Evolutionary conservation across 2,888 invertebrate genomes (phyloP), one percentile per base, ranked within the genome.

Genomic region (Tenthredo notha): DNA sequence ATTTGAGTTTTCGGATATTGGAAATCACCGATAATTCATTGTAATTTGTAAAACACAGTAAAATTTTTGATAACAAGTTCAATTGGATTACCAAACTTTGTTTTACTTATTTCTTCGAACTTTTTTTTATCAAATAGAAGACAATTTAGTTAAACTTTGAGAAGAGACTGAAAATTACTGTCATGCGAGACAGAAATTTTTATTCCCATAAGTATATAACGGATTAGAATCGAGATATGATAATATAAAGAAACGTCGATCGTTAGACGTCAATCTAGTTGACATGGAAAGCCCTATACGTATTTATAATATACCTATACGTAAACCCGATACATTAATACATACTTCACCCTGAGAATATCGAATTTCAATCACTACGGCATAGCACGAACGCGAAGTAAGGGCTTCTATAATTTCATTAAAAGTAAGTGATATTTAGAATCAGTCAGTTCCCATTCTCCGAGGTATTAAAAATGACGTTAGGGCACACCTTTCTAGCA

Each of bases 341-440:
- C 15, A 15, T 67, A 67, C 67, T 67, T 67, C 37, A 40, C 61
- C 21, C 40, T 75, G 33, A 77, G 50, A 21, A 61, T 61, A 61
- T 37, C n/a, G 40, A 80, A 37, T 80, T 80, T 61, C 40, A 80
- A 61, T 80, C 47, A 78, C 78, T 78, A 58, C 78, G 18, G 37
- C 58, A 58, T 58, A 21, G 58, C 37, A n/a, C 21, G 21, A 40
- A 18, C 21, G 61, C 33, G 50, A 54, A 50, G 15, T 25, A 10
- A 80, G 58, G 80, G 80, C 61, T 80, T 80, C 80, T 61, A 80
- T 80, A 80, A 80, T 80, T 80, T 61, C 37, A 80, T 80, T 80
- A 80, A 37, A 37, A 37, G 80, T 61, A 80, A 80, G 37, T 61
- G 80, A 80, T 61, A 80, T 40, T 58, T n/a, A 54, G n/a, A 54